Evolutionary conservation across 2,113 vertebrate species (phyloP), one percentile per base, ranked within the genome.

Genomic region (Pampusana beccarii): DNA sequence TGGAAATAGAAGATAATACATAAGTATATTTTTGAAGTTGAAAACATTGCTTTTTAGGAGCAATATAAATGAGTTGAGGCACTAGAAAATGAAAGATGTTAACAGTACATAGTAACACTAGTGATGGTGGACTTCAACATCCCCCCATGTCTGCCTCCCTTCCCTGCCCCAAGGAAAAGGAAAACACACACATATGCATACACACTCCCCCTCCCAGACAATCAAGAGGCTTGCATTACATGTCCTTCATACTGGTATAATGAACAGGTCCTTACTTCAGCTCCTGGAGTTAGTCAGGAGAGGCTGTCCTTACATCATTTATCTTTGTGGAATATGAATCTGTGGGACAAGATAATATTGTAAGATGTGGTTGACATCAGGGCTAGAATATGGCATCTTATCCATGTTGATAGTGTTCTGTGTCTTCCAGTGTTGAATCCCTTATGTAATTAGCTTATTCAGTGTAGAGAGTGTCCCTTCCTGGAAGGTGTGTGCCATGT

Each of bases 391-490:
- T 88, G 90, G 19, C 38, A 51, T 82, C 62, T 95, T 80, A 34
- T 13, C 56, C 18, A 6, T 62, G 34, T 78, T 80, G 74, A 50
- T 69, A 57, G 58, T 50, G 31, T 77, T 92, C 56, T 61, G 31
- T 72, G 51, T 62, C 42, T 91, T 89, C 53, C 80, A 48, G 62
- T 81, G 82, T 92, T 72, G 83, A 86, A 60, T 40, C 44, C 61
- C 42, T 92, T 86, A 84, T 25, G 29, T 74, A 84, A 79, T 93
- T 84, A 74, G 77, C n/a, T 80, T 80, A 86, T 90, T 88, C 48
- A 9, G 24, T 80, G 24, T 23, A 57, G 60, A 74, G 44, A 36
- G 24, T 78, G 44, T 84, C 77, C 51, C 44, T 87, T 89, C 70
- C 61, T 87, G 91, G 46, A 75, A 92, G 87, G 33, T 93, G 77